Base-by-base conservation (phyloP, 2,888 invertebrate species). In the Hipparchia semele region DNA sequence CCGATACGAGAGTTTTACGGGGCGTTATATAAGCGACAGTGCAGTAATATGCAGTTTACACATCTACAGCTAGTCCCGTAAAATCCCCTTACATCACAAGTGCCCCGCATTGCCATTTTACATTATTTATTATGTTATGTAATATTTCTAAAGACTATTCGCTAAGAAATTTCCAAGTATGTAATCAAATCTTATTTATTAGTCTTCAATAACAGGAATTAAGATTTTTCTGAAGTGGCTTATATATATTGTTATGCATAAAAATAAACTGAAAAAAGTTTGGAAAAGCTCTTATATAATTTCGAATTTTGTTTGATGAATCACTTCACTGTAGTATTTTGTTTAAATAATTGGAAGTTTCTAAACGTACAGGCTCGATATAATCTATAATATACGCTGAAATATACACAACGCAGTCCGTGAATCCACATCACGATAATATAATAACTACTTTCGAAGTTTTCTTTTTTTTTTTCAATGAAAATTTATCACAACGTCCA, bases 321-420 rank as follows among this genome's bases (percentile, higher is more conserved):
- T 49, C 6, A 49, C 6, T 8, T 23, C 49, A 2, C 49, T 49
- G 8, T 49, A 39, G 49, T 49, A 49, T 49, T 13, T 62, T 13
- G 46, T 13, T 51, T 49, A 9, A 1, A 46, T 51, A 65, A 6
- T 65, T 65, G 53, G 51, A 51, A 53, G 13, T 53, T 12, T 53
- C 65, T 81, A 79, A 79, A 83, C 86, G 84, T 83, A 80, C 53
- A 33, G 65, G 7, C 53, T 85, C 84, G 80, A 87, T 87, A 89
- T 85, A 65, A 87, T 87, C 85, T 90, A 90, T 84, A 80, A 81
- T 79, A 86, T 85, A 87, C 85, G 84, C 83, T 83, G 82, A 86
- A 80, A 84, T 87, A 87, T 87, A 90, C 88, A 87, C 87, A 84
- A 84, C 85, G 83, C 84, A 78, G 81, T 83, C 83, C 80, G 81